Conservation (phyloP, 2,888 invertebrate genomes). For the Caenorhabditis wallacei region DNA sequence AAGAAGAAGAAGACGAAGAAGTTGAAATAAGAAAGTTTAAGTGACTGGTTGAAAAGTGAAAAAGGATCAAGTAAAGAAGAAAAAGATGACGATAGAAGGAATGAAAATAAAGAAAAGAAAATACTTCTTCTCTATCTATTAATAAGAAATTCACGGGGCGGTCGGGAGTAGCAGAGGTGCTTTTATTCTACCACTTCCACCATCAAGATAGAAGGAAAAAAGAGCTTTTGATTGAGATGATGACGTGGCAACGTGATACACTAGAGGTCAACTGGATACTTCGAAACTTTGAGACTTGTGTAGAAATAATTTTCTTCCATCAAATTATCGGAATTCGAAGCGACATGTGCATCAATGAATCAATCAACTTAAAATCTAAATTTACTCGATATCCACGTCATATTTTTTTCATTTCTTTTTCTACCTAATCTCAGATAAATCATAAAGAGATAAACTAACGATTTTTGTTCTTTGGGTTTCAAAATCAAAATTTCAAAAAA, state of each 20-base stretch:
- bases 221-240: not conserved
- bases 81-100: not conserved
- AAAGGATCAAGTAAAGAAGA: not conserved
- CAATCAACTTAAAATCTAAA: not conserved
- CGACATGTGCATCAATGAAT: not conserved
- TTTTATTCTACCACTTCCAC: constrained; percentile 35
- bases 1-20: not conserved
- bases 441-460: not conserved
- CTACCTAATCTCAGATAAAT: not conserved
- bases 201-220: not conserved
- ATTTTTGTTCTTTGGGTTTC: too few relatives aligned
- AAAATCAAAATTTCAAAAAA: too few relatives aligned
- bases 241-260: not conserved
- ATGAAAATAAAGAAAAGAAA: constrained; percentile 1
- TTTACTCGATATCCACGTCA: not conserved
- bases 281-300: too few relatives aligned
- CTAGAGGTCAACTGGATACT: not conserved
- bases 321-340: too few relatives aligned
- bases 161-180: constrained; percentile 43
- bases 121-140: constrained; percentile 29
- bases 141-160: constrained; percentile 55
- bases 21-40: constrained; percentile 2
- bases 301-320: too few relatives aligned
- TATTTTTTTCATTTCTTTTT: not conserved
- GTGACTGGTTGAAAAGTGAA: not conserved